phyloP scores from a whole-genome alignment of 2,888 invertebrate species.

The Thecophora atra region DNA sequence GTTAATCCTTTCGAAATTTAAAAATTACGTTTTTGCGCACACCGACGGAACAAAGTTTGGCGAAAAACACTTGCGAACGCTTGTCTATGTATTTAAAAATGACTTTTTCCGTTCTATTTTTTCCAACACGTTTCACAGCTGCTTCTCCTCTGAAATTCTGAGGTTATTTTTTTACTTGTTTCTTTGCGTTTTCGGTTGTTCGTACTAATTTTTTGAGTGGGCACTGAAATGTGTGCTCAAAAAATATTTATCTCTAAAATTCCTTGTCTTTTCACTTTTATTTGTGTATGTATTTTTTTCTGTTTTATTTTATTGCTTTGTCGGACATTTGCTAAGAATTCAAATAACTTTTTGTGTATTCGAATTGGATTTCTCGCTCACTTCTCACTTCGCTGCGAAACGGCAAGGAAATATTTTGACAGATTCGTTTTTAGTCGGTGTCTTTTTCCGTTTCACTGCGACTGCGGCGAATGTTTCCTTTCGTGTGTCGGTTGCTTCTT shows the following conservation, averaged over 20 bases:
- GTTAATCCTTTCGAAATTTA: background rate
- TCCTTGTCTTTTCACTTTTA: background rate
- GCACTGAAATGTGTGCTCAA: background rate
- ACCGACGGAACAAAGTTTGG: background rate
- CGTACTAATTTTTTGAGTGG: background rate
- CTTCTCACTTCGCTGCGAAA: background rate
- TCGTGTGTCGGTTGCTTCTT: conserved; percentile 21
- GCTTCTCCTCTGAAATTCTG: background rate
- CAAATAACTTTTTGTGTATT: background rate
- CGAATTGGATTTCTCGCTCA: background rate
- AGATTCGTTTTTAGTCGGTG: background rate
- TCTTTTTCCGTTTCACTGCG: background rate
- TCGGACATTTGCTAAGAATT: too few relatives aligned
- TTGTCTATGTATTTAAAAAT: background rate
- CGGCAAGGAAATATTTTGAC: background rate
- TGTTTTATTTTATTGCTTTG: too few relatives aligned
- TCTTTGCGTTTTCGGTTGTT: background rate
- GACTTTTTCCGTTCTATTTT: background rate
- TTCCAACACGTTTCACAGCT: conserved; percentile 6
- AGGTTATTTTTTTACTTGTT: too few relatives aligned
- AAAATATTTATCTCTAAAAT: background rate
- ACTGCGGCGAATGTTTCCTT: conserved; percentile 25
- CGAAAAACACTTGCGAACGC: background rate
- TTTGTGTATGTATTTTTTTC: too few relatives aligned
- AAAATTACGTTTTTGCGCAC: background rate